phyloP scores from a whole-genome alignment of 2,888 invertebrate species.

The Lithosia quadra region DNA sequence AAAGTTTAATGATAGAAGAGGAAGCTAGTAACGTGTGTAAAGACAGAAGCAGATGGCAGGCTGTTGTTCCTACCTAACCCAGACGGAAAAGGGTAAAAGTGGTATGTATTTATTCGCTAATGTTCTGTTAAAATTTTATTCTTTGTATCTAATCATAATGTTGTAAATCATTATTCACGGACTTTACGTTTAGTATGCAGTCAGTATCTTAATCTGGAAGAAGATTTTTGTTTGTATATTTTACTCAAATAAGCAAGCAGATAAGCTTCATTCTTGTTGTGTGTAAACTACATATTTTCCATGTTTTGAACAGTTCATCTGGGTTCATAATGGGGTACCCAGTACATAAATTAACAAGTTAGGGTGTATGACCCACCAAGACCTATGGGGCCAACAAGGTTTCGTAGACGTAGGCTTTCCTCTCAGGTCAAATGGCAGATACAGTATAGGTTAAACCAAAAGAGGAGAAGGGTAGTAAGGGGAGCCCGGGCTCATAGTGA shows the following conservation, averaged over 20 bases:
- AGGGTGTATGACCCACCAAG: too few species aligned
- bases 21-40: neutral
- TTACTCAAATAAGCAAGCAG: neutral
- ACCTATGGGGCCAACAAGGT: too few species aligned
- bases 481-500: too few species aligned
- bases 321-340: too few species aligned
- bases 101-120: neutral
- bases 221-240: neutral
- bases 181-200: conserved; percentile 4
- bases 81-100: neutral
- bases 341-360: too few species aligned
- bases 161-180: neutral
- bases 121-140: neutral
- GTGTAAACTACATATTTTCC: too few species aligned
- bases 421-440: too few species aligned
- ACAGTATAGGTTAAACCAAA: too few species aligned
- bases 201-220: neutral
- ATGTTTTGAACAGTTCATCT: too few species aligned
- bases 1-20: neutral
- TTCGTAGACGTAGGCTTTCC: too few species aligned
- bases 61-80: neutral
- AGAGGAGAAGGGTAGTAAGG: too few species aligned
- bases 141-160: neutral
- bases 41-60: neutral
- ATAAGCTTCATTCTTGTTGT: neutral